Conservation (phyloP, 2,797 vertebrate genomes). For the Myotis planiceps region DNA sequence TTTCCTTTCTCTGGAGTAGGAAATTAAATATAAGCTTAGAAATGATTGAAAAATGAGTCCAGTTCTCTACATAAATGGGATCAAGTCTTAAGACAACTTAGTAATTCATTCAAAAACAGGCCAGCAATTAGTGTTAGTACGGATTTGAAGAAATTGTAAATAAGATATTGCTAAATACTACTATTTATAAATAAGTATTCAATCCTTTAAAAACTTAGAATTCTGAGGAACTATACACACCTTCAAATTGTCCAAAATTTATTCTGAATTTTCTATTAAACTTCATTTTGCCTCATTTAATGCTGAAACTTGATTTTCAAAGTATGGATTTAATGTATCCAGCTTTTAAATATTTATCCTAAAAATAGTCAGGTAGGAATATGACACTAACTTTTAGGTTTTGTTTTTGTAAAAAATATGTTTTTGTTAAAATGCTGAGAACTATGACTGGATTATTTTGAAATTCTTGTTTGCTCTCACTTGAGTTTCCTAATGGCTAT, state of each 20-base stretch:
- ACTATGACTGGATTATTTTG: not conserved
- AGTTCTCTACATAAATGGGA: not conserved
- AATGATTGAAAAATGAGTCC: not conserved
- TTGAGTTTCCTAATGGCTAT: not conserved
- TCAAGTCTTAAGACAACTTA: not conserved
- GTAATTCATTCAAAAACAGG: not conserved
- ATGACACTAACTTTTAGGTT: not conserved
- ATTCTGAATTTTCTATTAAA: not conserved
- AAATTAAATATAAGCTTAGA: not conserved
- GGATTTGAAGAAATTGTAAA: not conserved
- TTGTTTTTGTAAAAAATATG: not conserved
- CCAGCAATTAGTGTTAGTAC: not conserved
- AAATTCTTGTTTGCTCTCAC: not conserved
- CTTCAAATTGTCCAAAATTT: not conserved
- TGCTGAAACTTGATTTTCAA: conserved; percentile 3
- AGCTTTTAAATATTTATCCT: not conserved
- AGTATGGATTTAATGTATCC: not conserved
- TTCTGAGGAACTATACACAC: not conserved
- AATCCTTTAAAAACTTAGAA: not conserved
- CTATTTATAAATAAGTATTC: not conserved
- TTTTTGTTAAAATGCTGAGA: not conserved
- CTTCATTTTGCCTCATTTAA: not conserved
- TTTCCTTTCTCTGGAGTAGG: not conserved
- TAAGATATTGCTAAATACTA: not conserved
- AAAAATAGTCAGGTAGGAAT: not conserved